Conservation (phyloP, 2,113 vertebrate genomes). For the Laticauda colubrina region DNA sequence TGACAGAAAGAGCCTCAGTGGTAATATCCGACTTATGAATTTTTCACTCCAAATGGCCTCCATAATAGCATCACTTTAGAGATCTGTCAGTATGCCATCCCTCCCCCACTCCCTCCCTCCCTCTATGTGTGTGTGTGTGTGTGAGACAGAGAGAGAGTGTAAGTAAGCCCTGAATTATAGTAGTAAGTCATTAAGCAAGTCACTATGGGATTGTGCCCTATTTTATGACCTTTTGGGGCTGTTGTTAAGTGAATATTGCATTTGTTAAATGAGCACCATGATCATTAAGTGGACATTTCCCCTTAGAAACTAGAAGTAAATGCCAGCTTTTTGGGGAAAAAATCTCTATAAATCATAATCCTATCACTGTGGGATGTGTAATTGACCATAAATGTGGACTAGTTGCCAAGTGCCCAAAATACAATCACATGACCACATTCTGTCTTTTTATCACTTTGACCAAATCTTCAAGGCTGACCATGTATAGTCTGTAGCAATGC, state of each 20-base stretch:
- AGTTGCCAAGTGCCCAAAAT: background rate
- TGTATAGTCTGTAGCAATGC: background rate
- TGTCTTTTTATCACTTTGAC: background rate
- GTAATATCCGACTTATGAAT: background rate
- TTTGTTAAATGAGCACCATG: background rate
- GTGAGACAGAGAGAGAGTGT: background rate
- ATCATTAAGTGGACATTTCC: background rate
- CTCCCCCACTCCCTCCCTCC: fast-evolving
- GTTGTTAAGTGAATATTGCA: background rate
- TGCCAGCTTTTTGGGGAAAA: background rate
- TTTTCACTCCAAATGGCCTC: background rate
- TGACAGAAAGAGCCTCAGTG: background rate
- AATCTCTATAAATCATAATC: background rate
- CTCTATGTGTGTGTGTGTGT: too few relatives aligned
- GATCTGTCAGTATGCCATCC: background rate
- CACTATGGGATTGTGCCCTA: background rate
- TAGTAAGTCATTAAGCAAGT: background rate
- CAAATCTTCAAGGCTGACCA: background rate
- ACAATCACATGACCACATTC: background rate
- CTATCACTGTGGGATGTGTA: background rate
- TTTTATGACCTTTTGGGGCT: background rate
- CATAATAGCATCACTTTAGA: background rate
- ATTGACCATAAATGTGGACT: background rate
- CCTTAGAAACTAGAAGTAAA: background rate
- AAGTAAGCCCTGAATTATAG: background rate